These are phyloP conservation scores for Psilanteris sp. DNA, from an alignment of 1,140 invertebrate genomes.

Conservation along the genomic window DNA sequence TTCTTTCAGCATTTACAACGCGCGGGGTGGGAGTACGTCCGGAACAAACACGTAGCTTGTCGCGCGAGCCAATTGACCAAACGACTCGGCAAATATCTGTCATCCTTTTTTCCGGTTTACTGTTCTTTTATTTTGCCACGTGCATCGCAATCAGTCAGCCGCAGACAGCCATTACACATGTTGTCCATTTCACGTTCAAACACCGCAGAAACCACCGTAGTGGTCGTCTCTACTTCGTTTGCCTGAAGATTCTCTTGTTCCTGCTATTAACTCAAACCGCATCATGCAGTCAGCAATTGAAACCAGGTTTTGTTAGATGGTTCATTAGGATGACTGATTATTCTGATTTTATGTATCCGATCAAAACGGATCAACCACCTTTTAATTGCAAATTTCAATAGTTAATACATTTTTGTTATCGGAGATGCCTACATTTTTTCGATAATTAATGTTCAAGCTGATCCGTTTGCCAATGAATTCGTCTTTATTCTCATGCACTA, in stretches of 20 bases:
- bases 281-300: conserved; percentile 22
- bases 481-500: no score
- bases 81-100: conserved; percentile 48
- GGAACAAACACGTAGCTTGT: conserved; percentile 24
- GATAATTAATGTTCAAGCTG: no score
- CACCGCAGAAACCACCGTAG: conserved; percentile 62
- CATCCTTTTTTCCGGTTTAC: conserved; percentile 1
- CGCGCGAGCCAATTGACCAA: conserved; percentile 33
- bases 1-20: conserved; percentile 28
- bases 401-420: no score
- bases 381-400: no score
- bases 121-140: conserved; percentile 33
- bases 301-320: conserved; percentile 6
- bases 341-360: not conserved
- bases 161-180: conserved; percentile 71
- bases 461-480: no score
- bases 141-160: conserved; percentile 66
- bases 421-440: no score
- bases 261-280: conserved; percentile 49
- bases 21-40: not conserved
- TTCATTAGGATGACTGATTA: conserved; percentile 32
- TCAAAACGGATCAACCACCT: no score
- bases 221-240: conserved; percentile 39
- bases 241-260: conserved; percentile 43
- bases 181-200: conserved; percentile 76